These are phyloP conservation scores for Galerucella calmariensis DNA, from an alignment of 2,888 invertebrate species.

Conservation along the genomic window DNA sequence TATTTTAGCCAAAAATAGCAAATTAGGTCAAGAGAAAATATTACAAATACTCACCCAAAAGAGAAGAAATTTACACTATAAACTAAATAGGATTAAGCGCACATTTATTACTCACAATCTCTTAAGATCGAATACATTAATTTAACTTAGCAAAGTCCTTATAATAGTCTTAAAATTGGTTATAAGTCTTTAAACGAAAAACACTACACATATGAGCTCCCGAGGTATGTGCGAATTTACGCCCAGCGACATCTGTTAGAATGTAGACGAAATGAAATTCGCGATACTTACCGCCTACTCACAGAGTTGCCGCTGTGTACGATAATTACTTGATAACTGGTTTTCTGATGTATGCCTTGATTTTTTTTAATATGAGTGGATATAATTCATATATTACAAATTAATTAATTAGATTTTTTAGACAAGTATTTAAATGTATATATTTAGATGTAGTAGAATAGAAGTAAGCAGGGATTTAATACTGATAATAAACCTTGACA, in stretches of 20 bases:
- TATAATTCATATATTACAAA: not conserved
- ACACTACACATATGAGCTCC: conserved; percentile 39
- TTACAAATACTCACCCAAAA: conserved; percentile 34
- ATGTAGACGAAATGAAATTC: conserved; percentile 37
- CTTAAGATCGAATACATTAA: not conserved
- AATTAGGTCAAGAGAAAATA: conserved; percentile 49
- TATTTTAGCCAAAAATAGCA: conserved; percentile 48
- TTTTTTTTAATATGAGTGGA: not conserved
- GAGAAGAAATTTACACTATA: conserved; percentile 21
- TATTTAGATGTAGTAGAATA: no score
- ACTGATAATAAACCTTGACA: no score
- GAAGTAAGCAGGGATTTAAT: no score
- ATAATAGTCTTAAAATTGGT: conserved; percentile 20
- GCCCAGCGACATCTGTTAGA: conserved; percentile 40
- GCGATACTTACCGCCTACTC: conserved; percentile 36
- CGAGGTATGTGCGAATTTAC: conserved; percentile 45
- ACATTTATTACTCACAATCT: not conserved
- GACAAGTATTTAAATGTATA: no score
- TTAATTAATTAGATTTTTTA: no score
- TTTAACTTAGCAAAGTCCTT: conserved; percentile 18
- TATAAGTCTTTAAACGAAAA: conserved; percentile 41
- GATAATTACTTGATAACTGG: not conserved
- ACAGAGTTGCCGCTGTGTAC: not conserved
- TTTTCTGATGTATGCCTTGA: not conserved
- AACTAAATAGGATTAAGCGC: conserved; percentile 10